Base-by-base conservation (phyloP, 2,888 invertebrate genomes). In the Acronicta psi region DNA sequence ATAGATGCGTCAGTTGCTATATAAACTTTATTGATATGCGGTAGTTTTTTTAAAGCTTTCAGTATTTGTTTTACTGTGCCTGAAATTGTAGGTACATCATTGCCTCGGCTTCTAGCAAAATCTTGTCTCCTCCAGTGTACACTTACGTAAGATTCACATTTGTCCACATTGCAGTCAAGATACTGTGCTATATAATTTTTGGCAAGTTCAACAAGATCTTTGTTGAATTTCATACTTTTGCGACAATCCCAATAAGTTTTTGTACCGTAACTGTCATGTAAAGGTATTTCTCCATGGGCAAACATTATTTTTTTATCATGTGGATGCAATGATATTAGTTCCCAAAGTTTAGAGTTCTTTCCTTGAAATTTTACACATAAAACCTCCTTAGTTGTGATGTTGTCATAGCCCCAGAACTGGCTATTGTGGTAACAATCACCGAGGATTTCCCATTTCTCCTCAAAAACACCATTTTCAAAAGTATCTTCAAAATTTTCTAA, bases 101-200 rank as follows among this genome's bases (percentile, higher is more conserved):
- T 95, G 17, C 95, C 93, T 56, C 98, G 95, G 1, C 97, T 96
- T 44, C 95, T 91, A 0, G 98, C 92, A 89, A 99, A 99, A 91
- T 99, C 99, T 65, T 96, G 95, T 53, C 99, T 94, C 74, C 99
- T 95, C 87, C 99, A 95, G 90, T 99, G 99, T 0, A 97, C 96
- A 42, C 97, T 96, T 9, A 99, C 62, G 86, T 98, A 99, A 0
- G 96, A 96, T 0, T 96, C 95, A 49, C 97, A 94, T 69, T 82
- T 82, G 0, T 76, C 65, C 0, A 44, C 60, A 6, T 78, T 36
- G 41, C 94, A 94, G 14, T 86, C 68, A 0, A 94, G 79, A 17
- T 84, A 65, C 11, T 82, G 67, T 0, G 59, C 46, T 0, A 90
- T 86, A 84, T 96, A 99, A 11, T 95, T 85, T 51, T 95, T 94